Conservation (phyloP, 2,888 invertebrate genomes). For the Lobophora halterata region DNA sequence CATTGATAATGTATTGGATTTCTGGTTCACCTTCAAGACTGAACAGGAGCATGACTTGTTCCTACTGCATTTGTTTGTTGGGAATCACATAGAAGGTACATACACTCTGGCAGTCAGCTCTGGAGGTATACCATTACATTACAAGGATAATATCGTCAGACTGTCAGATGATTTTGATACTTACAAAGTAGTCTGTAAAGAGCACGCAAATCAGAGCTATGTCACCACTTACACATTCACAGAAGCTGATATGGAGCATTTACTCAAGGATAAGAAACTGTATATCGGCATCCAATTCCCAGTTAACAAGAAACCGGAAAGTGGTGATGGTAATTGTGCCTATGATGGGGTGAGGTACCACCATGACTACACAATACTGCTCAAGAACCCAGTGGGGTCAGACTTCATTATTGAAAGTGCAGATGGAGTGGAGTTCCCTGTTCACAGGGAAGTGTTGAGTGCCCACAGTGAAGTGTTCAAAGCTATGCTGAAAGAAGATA, state of each 20-base stretch:
- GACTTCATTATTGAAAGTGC: slow-evolving; percentile 67
- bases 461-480: slow-evolving; percentile 69
- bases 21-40: slow-evolving; percentile 59
- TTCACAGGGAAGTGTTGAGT: slow-evolving; percentile 58
- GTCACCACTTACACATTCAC: slow-evolving; percentile 60
- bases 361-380: slow-evolving; percentile 55
- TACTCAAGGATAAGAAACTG: slow-evolving; percentile 52
- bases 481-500: slow-evolving; percentile 71
- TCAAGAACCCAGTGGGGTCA: slow-evolving; percentile 57
- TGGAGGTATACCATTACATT: slow-evolving; percentile 46
- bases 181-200: slow-evolving; percentile 7
- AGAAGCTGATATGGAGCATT: slow-evolving; percentile 51
- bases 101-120: slow-evolving; percentile 49
- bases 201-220: slow-evolving; percentile 34
- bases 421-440: slow-evolving; percentile 58
- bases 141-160: slow-evolving; percentile 42
- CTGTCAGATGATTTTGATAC: slow-evolving; percentile 2
- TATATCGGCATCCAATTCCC: slow-evolving; percentile 44
- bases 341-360: slow-evolving; percentile 36
- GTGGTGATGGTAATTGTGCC: slow-evolving; percentile 8
- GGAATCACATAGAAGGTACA: slow-evolving; percentile 47
- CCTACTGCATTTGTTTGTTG: slow-evolving; percentile 62
- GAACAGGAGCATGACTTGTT: slow-evolving; percentile 53
- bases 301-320: not conserved
- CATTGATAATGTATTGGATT: slow-evolving; percentile 54